Conservation (phyloP, 1,140 invertebrate species). For the Tenebrio molitor region DNA sequence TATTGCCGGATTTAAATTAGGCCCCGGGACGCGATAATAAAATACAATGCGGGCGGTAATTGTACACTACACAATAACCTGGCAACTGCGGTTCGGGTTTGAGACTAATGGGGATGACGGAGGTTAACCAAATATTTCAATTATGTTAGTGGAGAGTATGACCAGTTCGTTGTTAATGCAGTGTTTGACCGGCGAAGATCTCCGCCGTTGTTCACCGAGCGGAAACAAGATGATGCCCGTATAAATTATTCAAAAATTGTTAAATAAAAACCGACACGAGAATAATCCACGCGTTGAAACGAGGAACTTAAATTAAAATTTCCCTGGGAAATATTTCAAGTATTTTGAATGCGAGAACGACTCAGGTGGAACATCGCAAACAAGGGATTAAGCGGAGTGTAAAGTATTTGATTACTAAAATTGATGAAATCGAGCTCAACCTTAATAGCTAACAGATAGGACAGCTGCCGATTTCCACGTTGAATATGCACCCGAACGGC, state of each 20-base stretch:
- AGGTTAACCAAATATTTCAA: slow-evolving; percentile 50
- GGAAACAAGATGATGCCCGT: slow-evolving; percentile 5
- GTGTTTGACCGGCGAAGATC: background rate
- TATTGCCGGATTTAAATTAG: slow-evolving; percentile 42
- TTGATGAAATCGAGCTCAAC: slow-evolving; percentile 56
- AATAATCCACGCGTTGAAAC: slow-evolving; percentile 25
- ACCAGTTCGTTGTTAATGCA: slow-evolving; percentile 6
- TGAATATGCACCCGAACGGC: slow-evolving; percentile 43
- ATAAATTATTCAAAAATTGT: slow-evolving; percentile 15
- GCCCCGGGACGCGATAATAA: slow-evolving; percentile 41
- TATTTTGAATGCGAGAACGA: slow-evolving; percentile 49
- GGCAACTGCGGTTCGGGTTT: slow-evolving; percentile 29
- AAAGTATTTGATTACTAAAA: slow-evolving; percentile 59
- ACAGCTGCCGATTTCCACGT: slow-evolving; percentile 52
- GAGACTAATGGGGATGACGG: slow-evolving; percentile 42
- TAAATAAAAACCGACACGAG: slow-evolving; percentile 10
- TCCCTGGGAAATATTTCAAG: slow-evolving; percentile 46
- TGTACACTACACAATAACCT: slow-evolving; percentile 44
- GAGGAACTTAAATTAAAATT: slow-evolving; percentile 44
- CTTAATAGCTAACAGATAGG: slow-evolving; percentile 50
- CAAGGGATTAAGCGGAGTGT: slow-evolving; percentile 57
- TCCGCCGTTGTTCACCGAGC: background rate
- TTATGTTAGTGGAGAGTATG: slow-evolving; percentile 39
- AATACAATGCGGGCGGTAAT: slow-evolving; percentile 40
- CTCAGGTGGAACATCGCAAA: slow-evolving; percentile 57